phyloP scores from a whole-genome alignment of 2,113 vertebrate genomes.

The Pluvianellus socialis region DNA sequence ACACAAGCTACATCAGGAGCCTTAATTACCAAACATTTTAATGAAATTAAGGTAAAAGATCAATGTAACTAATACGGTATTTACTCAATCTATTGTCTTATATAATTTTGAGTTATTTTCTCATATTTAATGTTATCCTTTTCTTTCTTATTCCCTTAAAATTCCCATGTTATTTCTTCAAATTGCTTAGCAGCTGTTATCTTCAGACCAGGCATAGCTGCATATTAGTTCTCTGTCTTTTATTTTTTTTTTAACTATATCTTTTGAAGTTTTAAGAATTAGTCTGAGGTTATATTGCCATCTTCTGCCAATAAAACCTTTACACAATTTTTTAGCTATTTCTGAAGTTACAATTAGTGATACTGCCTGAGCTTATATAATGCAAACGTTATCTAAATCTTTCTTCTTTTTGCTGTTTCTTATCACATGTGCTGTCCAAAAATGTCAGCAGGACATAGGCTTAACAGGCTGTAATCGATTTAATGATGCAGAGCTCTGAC shows the following conservation, averaged over 20 bases:
- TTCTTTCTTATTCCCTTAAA: not conserved
- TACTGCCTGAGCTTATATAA: not conserved
- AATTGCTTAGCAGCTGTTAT: not conserved
- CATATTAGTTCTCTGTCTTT: not conserved
- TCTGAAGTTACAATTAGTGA: not conserved
- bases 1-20: not conserved
- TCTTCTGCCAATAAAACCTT: not conserved
- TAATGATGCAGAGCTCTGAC: not conserved
- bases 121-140: not conserved
- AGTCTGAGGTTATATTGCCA: not conserved
- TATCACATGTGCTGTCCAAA: not conserved
- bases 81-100: not conserved
- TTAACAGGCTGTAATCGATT: not conserved
- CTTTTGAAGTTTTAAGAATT: not conserved
- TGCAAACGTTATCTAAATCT: not conserved
- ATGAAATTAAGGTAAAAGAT: not conserved
- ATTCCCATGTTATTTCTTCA: not conserved
- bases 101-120: not conserved
- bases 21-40: not conserved
- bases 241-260: not conserved
- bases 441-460: not conserved
- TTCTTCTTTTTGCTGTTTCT: not conserved
- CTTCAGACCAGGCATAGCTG: not conserved
- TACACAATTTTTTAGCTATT: not conserved
- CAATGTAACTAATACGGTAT: not conserved